Evolutionary conservation across 2,113 vertebrate species (phyloP).

Genomic region (Rhegmatorhina hoffmannsi): DNA sequence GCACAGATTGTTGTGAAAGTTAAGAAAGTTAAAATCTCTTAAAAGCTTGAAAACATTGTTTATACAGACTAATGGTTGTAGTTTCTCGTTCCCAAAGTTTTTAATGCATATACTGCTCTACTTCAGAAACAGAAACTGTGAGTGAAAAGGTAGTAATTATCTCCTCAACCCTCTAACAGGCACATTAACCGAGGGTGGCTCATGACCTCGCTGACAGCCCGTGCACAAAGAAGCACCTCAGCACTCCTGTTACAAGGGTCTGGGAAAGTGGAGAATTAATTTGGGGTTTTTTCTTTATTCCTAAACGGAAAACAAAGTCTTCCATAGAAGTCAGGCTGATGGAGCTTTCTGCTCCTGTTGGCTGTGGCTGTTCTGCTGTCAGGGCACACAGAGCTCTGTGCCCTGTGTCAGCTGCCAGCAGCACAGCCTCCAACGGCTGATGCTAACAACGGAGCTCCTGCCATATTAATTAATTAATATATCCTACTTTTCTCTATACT

Average conservation of each 20-base stretch:
- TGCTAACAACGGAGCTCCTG: background rate
- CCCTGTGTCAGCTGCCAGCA: background rate
- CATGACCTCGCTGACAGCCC: background rate
- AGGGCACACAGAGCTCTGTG: background rate
- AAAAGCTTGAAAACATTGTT: background rate
- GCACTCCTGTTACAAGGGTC: background rate
- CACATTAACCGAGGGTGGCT: background rate
- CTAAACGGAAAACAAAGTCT: background rate
- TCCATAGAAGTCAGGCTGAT: background rate
- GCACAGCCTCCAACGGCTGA: background rate
- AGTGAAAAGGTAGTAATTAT: background rate
- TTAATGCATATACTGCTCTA: background rate
- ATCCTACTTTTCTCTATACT: background rate
- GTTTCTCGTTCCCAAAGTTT: background rate
- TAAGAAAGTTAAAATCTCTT: background rate
- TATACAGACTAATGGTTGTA: background rate
- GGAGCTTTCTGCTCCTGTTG: background rate
- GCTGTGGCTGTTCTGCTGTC: background rate
- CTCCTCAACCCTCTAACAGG: background rate
- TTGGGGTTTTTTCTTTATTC: background rate
- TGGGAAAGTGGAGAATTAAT: background rate
- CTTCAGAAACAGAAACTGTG: background rate
- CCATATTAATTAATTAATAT: background rate
- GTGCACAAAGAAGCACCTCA: background rate
- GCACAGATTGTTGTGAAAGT: background rate